A percentile compares a stretch with the other conserved stretches of the same genome.
phyloP scores from a whole-genome alignment of 2,797 vertebrate genomes.

The Hipposideros larvatus region DNA sequence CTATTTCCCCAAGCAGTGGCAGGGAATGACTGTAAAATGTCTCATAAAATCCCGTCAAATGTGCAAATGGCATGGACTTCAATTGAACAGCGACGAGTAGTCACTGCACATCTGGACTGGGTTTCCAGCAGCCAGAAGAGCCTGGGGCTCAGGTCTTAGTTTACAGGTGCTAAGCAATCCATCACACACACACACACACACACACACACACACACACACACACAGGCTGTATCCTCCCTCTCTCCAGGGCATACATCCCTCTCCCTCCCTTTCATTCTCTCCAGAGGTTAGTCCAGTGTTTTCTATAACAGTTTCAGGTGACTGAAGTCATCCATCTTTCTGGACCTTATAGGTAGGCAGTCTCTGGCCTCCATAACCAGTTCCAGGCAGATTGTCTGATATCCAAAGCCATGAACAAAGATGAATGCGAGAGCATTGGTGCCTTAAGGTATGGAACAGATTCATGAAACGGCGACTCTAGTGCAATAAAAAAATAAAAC shows the following conservation, averaged over 20 bases:
- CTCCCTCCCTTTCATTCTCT: neutral
- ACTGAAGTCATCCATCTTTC: conserved; percentile 63
- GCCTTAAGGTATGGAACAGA: neutral
- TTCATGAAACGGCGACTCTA: neutral
- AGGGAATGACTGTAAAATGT: conserved; percentile 71
- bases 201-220: too few relatives aligned
- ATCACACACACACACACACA: conserved; percentile 3
- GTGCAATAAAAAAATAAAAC: neutral
- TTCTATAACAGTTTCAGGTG: conserved; percentile 56
- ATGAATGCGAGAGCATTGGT: neutral
- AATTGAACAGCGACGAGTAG: conserved; percentile 60
- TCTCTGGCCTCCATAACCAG: neutral
- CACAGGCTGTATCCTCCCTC: neutral
- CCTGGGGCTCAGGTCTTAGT: conserved; percentile 29
- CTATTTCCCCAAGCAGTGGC: conserved; percentile 72
- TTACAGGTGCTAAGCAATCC: conserved; percentile 33
- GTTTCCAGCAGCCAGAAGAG: conserved; percentile 7
- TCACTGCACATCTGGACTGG: conserved; percentile 59
- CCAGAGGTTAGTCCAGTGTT: neutral
- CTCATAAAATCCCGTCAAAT: conserved; percentile 77
- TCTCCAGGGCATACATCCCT: neutral
- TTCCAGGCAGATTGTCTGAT: neutral
- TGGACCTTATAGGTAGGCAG: neutral
- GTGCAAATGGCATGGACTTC: conserved; percentile 74
- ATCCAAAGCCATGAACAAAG: neutral